Percentiles rank a stretch among this genome's conserved stretches.
These are phyloP conservation scores for Caenorhabditis imperialis DNA, from an alignment of 2,888 invertebrate genomes.

Conservation along the genomic window DNA sequence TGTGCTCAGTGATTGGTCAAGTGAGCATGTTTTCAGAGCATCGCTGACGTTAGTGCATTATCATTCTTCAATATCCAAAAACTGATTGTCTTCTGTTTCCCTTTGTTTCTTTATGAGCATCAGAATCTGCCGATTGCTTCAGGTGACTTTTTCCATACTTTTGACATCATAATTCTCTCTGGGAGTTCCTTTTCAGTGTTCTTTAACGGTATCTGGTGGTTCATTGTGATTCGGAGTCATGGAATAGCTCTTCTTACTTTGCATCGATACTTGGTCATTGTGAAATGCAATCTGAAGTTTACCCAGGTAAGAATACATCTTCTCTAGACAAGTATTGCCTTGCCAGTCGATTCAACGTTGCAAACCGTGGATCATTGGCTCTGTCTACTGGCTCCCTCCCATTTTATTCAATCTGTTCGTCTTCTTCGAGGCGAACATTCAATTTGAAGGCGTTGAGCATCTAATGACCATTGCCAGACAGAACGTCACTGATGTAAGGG, in stretches of 20 bases:
- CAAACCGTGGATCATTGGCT: background rate
- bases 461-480: background rate
- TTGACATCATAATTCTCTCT: background rate
- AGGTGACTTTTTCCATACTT: no score
- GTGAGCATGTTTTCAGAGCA: background rate
- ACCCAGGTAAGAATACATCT: no score
- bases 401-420: background rate
- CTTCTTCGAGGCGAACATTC: background rate
- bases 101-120: no score
- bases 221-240: conserved; percentile 13
- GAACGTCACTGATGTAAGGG: conserved; percentile 3
- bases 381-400: conserved; percentile 14
- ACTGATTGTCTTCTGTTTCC: no score
- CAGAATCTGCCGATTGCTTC: no score
- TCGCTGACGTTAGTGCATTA: conserved; percentile 3
- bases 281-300: background rate
- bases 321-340: no score
- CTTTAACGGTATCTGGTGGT: conserved; percentile 12
- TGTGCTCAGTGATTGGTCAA: background rate
- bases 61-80: no score
- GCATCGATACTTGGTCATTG: conserved; percentile 13
- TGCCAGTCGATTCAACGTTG: background rate
- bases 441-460: conserved; percentile 1
- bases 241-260: conserved; percentile 10
- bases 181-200: conserved; percentile 6